phyloP scores from a whole-genome alignment of 1,140 invertebrate genomes.

The Micrasema minimum region DNA sequence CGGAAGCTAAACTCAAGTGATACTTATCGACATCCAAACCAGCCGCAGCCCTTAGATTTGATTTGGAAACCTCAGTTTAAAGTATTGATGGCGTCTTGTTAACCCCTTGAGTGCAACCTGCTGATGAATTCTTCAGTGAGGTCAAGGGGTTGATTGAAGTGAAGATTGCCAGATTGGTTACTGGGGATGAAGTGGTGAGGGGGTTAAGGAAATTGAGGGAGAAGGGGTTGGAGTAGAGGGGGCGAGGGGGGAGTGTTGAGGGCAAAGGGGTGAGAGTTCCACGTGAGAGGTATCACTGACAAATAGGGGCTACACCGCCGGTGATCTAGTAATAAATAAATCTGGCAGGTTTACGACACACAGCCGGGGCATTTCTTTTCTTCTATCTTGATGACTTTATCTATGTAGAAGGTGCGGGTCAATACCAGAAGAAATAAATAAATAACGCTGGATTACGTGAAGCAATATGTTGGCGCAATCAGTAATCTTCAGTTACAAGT shows the following conservation, averaged over 20 bases:
- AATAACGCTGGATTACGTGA: background rate
- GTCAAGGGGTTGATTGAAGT: slow-evolving; percentile 31
- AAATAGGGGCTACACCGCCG: slow-evolving; percentile 23
- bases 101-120: slow-evolving; percentile 18
- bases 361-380: slow-evolving; percentile 4
- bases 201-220: too few relatives aligned
- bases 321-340: slow-evolving; percentile 45
- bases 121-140: slow-evolving; percentile 24
- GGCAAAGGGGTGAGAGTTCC: background rate
- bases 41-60: too few relatives aligned
- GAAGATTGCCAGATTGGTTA: slow-evolving; percentile 21
- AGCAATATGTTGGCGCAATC: background rate
- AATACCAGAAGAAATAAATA: background rate
- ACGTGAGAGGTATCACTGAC: slow-evolving; percentile 25
- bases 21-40: too few relatives aligned
- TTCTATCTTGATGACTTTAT: slow-evolving; percentile 15
- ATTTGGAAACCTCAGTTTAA: background rate
- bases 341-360: slow-evolving; percentile 32
- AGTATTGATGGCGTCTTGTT: background rate
- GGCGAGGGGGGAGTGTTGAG: too few relatives aligned
- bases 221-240: too few relatives aligned
- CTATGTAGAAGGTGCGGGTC: background rate
- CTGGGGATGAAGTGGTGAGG: background rate
- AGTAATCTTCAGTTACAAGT: background rate
- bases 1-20: too few relatives aligned